Conservation (phyloP, 2,888 invertebrate species). For the Leucozona laternaria region DNA sequence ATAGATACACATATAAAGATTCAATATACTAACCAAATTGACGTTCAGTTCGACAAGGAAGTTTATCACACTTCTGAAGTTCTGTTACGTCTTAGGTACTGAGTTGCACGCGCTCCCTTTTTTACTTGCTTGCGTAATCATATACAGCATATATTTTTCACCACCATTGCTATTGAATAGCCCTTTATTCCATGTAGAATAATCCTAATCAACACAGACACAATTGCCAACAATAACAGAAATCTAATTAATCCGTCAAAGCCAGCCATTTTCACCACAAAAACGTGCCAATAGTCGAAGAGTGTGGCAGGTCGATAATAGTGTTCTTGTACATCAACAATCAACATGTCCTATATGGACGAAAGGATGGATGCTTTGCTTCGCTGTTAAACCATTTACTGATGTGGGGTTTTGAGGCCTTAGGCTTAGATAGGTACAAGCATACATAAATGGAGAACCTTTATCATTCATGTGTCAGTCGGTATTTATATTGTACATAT, state of each 20-base stretch:
- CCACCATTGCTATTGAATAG: neutral
- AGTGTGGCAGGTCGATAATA: neutral
- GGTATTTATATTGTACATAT: too few relatives aligned
- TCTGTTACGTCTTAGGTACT: too few relatives aligned
- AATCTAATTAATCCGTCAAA: constrained; percentile 16
- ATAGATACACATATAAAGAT: too few relatives aligned
- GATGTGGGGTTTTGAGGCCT: neutral
- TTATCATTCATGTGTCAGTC: too few relatives aligned
- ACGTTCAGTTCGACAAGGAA: too few relatives aligned
- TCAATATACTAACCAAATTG: too few relatives aligned
- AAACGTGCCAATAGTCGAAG: neutral
- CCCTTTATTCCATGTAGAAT: neutral
- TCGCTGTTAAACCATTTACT: neutral
- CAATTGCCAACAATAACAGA: neutral
- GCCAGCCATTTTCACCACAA: constrained; percentile 1
- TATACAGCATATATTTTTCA: neutral
- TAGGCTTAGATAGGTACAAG: neutral
- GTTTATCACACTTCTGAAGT: too few relatives aligned
- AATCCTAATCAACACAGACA: constrained; percentile 1
- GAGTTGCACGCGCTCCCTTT: too few relatives aligned
- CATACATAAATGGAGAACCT: too few relatives aligned
- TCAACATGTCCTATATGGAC: neutral
- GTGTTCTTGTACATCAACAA: neutral
- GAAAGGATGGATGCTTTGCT: neutral
- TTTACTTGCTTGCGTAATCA: too few relatives aligned